Conservation (phyloP, 2,797 vertebrate genomes). For the Philypnodon macrostomus region DNA sequence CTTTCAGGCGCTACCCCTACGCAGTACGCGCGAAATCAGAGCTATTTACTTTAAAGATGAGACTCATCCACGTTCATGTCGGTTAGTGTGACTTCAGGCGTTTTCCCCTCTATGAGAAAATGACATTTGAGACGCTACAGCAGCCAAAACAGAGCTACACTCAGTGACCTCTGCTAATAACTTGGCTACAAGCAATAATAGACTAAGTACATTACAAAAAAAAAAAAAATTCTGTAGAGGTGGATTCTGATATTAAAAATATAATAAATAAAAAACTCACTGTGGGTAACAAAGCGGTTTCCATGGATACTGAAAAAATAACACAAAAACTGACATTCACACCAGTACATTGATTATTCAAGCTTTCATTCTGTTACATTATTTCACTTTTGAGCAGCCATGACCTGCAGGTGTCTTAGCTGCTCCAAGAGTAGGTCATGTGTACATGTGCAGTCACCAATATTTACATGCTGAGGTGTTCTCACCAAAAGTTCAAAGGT, state of each 20-base stretch:
- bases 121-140: background rate
- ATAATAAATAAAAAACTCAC: too few relatives aligned
- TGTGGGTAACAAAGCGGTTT: conserved; percentile 3
- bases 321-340: background rate
- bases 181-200: background rate
- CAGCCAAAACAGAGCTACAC: background rate
- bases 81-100: background rate
- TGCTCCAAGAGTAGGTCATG: too few relatives aligned
- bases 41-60: background rate
- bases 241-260: too few relatives aligned
- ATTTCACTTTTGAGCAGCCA: too few relatives aligned
- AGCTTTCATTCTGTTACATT: too few relatives aligned
- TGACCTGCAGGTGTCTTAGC: too few relatives aligned
- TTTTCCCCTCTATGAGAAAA: background rate
- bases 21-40: background rate
- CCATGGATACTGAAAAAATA: conserved; percentile 7
- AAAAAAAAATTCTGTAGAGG: too few relatives aligned
- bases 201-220: too few relatives aligned
- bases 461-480: too few relatives aligned
- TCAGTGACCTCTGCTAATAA: background rate
- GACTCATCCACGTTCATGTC: background rate
- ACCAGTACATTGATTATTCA: background rate
- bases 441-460: too few relatives aligned
- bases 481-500: too few relatives aligned
- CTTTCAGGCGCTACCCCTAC: background rate